A percentile compares a stretch with the other conserved stretches of the same genome.
Evolutionary conservation across 1,140 invertebrate species (phyloP).

Genomic region (Eumeta japonica): DNA sequence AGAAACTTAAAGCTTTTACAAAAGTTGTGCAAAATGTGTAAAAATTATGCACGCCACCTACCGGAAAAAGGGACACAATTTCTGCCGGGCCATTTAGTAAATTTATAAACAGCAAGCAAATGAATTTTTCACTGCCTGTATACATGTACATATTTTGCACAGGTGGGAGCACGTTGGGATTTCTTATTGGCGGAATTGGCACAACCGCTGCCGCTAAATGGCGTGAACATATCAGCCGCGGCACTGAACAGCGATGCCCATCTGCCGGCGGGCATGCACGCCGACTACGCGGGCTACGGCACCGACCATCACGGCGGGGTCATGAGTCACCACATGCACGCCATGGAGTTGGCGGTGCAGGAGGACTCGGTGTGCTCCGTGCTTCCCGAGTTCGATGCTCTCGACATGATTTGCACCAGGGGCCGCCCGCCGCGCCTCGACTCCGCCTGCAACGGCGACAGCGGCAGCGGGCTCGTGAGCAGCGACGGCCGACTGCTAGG

Average conservation of each 20-base stretch:
- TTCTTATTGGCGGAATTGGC: constrained; percentile 38
- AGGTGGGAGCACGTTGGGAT: constrained; percentile 44
- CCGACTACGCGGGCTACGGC: constrained; percentile 39
- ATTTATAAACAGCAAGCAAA: too few relatives aligned
- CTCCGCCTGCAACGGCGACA: constrained; percentile 41
- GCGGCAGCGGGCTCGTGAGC: constrained; percentile 26
- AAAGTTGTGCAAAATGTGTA: too few relatives aligned
- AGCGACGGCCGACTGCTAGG: constrained; percentile 21
- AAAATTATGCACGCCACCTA: too few relatives aligned
- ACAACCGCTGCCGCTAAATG: constrained; percentile 28
- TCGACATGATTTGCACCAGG: constrained; percentile 36
- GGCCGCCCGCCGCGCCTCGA: constrained; percentile 30
- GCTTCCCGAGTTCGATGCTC: constrained; percentile 20
- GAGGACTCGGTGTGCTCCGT: constrained; percentile 20
- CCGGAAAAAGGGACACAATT: too few relatives aligned
- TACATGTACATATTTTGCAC: too few relatives aligned
- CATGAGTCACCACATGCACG: constrained; percentile 9
- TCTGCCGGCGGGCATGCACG: constrained; percentile 13
- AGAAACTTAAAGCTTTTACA: too few relatives aligned
- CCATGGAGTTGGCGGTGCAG: constrained; percentile 25
- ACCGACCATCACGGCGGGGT: constrained; percentile 38
- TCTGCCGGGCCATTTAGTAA: too few relatives aligned
- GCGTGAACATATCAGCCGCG: constrained; percentile 25
- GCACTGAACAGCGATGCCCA: constrained; percentile 15
- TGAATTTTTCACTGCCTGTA: too few relatives aligned